A percentile compares a stretch with the other conserved stretches of the same genome.
Evolutionary conservation across 2,888 invertebrate genomes (phyloP).

Genomic region (Papilio gigon): DNA sequence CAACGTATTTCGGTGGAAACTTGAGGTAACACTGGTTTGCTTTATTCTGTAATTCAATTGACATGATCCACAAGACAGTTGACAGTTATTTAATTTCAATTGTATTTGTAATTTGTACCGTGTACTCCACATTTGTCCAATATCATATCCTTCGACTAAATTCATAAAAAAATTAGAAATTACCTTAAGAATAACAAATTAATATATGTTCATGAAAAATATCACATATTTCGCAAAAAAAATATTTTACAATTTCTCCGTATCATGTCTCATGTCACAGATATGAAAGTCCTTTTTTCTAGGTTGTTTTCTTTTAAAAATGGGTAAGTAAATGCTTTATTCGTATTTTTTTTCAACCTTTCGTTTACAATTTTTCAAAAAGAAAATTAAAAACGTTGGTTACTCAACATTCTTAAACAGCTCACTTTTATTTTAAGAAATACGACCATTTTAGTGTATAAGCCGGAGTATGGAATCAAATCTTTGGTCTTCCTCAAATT

Average conservation of each 20-base stretch:
- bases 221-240: not conserved
- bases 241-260: conserved; percentile 17
- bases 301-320: conserved; percentile 78
- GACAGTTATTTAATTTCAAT: not conserved
- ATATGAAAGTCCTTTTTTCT: conserved; percentile 73
- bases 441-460: not conserved
- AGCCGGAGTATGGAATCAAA: not conserved
- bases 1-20: no score
- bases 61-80: not conserved
- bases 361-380: not conserved
- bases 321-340: conserved; percentile 59
- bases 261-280: conserved; percentile 75
- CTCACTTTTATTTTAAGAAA: not conserved
- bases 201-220: conserved; percentile 7
- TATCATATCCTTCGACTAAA: not conserved
- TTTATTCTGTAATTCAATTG: not conserved
- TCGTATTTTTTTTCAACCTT: not conserved
- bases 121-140: not conserved
- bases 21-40: not conserved
- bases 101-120: conserved; percentile 5
- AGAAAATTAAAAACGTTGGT: not conserved
- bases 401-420: not conserved
- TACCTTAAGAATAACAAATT: not conserved
- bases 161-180: not conserved
- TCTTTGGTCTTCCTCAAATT: no score